Base-by-base conservation (phyloP, 2,888 invertebrate genomes). In the Melieria picta region DNA sequence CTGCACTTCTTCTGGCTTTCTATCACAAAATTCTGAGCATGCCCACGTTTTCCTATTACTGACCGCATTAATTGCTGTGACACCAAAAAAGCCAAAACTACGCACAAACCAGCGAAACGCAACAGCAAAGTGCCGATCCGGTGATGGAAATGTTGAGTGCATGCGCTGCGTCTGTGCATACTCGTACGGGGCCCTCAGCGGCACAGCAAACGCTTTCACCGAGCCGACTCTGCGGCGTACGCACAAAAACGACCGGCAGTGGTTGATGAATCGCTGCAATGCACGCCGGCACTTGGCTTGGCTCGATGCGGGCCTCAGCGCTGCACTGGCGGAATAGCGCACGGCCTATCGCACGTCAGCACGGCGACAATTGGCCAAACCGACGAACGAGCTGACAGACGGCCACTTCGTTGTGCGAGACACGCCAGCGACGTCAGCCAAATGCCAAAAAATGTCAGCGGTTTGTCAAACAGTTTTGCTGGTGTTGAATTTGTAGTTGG, bases 401-500 rank as follows among this genome's bases (percentile, higher is more conserved):
- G 4, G 7, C 43, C 7, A 56, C 45, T 45, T 65, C 16, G 52
- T 10, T 46, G 42, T 10, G 50, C 48, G 46, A 46, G 2, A 30
- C 16, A 67, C 45, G 67, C 46, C 58, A 60, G 60, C 43, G 45
- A 1, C 42, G 65, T 57, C 56, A 65, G 47, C 43, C 42, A 30
- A 47, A 60, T 60, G 58, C 50, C 50, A 67, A 16, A 57, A 60
- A 47, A 60, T 67, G 67, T 67, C 60, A 67, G 58, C 67, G 45
- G 47, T 58, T 67, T 67, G 60, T 67, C 60, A 67, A 67, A 60
- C 61, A 60, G 58, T 60, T 52, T 60, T 50, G 16, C 50, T 48
- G 58, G 48, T 58, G 58, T 67, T 52, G 30, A 46, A 10, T 52
- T 50, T 16, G 11, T 52, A 43, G 50, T 16, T 60, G 43, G 16